phyloP scores from a whole-genome alignment of 2,888 invertebrate genomes.

The Dolomedes plantarius region DNA sequence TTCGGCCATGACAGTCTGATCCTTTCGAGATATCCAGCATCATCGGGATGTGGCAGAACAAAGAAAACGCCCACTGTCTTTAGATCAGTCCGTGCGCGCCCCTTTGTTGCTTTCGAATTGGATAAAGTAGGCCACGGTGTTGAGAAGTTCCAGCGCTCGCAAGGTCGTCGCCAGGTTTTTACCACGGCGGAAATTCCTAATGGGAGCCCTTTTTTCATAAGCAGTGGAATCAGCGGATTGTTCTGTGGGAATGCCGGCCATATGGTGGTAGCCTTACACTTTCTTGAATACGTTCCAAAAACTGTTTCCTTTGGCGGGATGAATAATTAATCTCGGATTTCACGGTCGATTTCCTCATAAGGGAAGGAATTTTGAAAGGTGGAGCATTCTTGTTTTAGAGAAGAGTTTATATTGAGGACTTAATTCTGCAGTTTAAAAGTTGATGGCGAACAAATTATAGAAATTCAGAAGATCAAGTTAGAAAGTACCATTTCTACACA shows the following conservation, averaged over 20 bases:
- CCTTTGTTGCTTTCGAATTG: conserved; percentile 4
- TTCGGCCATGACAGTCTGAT: conserved; percentile 9
- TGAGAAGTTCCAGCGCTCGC: neutral
- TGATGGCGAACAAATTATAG: too few relatives aligned
- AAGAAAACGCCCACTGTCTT: conserved; percentile 10
- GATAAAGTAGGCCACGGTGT: conserved; percentile 13
- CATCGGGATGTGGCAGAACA: neutral
- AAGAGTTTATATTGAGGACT: too few relatives aligned
- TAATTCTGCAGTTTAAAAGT: too few relatives aligned
- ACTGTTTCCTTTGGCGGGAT: neutral
- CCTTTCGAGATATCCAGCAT: neutral
- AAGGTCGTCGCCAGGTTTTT: neutral
- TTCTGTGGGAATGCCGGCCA: too few relatives aligned
- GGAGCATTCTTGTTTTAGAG: too few relatives aligned
- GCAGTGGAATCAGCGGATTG: too few relatives aligned
- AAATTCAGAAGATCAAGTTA: too few relatives aligned
- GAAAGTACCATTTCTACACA: too few relatives aligned
- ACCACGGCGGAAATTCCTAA: neutral
- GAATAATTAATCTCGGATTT: neutral
- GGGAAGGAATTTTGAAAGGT: too few relatives aligned
- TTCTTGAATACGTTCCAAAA: neutral
- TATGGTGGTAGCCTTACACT: neutral
- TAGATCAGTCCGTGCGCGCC: neutral
- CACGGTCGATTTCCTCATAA: neutral
- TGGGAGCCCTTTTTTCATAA: neutral